These are phyloP conservation scores for Pseudochaenichthys georgianus DNA, from an alignment of 2,797 vertebrate species.

Conservation along the genomic window DNA sequence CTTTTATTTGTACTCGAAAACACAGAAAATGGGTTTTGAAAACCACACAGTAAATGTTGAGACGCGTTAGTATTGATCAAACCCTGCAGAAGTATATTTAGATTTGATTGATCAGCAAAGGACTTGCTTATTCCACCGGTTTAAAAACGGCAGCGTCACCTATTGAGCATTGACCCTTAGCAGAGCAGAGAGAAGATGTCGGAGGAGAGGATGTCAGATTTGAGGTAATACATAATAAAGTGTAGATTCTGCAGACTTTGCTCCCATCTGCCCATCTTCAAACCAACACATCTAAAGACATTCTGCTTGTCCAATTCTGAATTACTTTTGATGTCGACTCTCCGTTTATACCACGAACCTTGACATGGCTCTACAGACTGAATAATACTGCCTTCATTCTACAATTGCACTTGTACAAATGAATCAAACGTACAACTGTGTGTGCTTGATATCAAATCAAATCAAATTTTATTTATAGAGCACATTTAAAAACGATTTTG, in stretches of 20 bases:
- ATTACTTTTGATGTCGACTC: conserved; percentile 31
- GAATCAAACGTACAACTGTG: background rate
- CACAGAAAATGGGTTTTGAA: conserved; percentile 21
- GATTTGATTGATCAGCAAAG: conserved; percentile 44
- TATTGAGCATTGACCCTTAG: conserved; percentile 7
- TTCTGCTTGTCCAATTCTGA: conserved; percentile 35
- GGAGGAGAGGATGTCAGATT: conserved; percentile 27
- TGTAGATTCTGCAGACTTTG: conserved; percentile 14
- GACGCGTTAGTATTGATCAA: conserved; percentile 33
- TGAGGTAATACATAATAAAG: conserved; percentile 22
- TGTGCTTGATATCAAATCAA: too few species aligned
- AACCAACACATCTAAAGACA: conserved; percentile 39
- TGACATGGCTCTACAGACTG: conserved; percentile 4
- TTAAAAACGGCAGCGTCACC: conserved; percentile 16
- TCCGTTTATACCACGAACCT: background rate
- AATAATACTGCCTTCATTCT: background rate
- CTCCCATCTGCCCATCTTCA: background rate
- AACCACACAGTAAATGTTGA: conserved; percentile 28
- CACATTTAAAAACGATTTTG: too few species aligned
- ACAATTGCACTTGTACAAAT: background rate
- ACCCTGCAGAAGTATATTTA: conserved; percentile 36
- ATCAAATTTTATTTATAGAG: too few species aligned
- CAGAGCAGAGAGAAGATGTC: background rate
- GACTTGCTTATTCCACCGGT: conserved; percentile 29
- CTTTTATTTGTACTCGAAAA: conserved; percentile 10